These are phyloP conservation scores for Helarctos malayanus DNA, from an alignment of 2,797 vertebrate genomes.

Conservation along the genomic window DNA sequence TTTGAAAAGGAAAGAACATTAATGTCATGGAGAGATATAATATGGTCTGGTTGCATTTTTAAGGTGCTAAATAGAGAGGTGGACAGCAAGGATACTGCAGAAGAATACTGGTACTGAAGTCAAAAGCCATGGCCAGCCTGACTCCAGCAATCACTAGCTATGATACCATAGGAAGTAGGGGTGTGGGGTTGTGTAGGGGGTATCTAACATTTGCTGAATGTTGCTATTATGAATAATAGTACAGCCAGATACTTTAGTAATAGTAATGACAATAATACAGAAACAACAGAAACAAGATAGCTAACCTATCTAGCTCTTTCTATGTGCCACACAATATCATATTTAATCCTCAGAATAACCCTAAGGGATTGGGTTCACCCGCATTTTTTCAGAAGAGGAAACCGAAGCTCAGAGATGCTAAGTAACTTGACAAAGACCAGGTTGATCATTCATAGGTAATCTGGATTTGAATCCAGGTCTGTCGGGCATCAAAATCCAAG, in stretches of 20 bases:
- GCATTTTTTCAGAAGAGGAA: neutral
- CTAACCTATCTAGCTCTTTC: neutral
- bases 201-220: neutral
- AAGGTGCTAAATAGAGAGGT: neutral
- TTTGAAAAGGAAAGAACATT: slow-evolving; percentile 66
- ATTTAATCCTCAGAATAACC: slow-evolving; percentile 13
- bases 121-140: neutral
- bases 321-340: neutral
- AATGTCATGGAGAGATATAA: neutral
- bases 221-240: neutral
- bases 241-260: neutral
- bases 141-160: neutral
- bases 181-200: fast-evolving
- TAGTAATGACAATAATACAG: neutral
- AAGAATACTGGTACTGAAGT: neutral
- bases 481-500: neutral
- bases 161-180: neutral
- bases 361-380: neutral
- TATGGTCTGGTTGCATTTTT: neutral
- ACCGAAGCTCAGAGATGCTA: neutral
- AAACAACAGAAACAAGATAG: neutral
- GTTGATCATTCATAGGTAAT: neutral
- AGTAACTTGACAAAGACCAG: neutral
- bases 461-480: slow-evolving; percentile 28
- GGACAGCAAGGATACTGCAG: neutral